Percentiles rank a stretch among this genome's conserved stretches.
Conservation (phyloP, 2,888 invertebrate genomes). For the Helicoverpa assulta region DNA sequence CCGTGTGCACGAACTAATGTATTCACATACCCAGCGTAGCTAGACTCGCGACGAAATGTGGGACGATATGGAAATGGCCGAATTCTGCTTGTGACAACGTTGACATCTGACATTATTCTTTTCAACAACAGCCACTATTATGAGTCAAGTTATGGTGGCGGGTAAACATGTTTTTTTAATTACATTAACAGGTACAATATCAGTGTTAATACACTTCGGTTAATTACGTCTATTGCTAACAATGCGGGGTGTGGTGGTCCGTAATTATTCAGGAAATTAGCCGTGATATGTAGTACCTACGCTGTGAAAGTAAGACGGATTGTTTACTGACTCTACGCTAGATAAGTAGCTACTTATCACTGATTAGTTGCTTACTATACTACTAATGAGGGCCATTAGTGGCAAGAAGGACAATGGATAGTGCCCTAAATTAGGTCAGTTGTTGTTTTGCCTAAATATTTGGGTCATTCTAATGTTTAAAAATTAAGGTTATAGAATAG, state of each 20-base stretch:
- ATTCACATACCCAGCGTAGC: constrained; percentile 10
- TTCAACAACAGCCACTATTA: not conserved
- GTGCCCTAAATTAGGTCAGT: constrained; percentile 3
- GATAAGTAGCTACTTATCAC: constrained; percentile 17
- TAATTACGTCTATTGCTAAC: constrained; percentile 51
- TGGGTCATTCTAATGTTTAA: too few species aligned
- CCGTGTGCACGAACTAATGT: constrained; percentile 24
- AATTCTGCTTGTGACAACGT: not conserved
- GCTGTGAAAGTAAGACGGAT: constrained; percentile 23
- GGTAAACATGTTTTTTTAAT: constrained; percentile 59
- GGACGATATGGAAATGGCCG: not conserved
- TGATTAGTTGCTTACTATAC: constrained; percentile 36
- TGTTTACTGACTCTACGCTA: constrained; percentile 33
- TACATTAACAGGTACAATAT: constrained; percentile 62
- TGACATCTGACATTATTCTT: not conserved
- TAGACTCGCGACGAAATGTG: not conserved
- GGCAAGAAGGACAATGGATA: constrained; percentile 10
- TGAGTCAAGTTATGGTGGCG: constrained; percentile 14
- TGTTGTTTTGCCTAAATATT: too few species aligned
- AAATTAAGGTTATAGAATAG: too few species aligned
- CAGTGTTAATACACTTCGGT: constrained; percentile 61
- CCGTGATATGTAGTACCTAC: constrained; percentile 25
- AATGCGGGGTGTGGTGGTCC: constrained; percentile 33
- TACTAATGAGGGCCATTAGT: constrained; percentile 37
- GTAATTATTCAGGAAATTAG: constrained; percentile 39